Base-by-base conservation (phyloP, 2,888 invertebrate genomes). In the Cylloceria caligata region DNA sequence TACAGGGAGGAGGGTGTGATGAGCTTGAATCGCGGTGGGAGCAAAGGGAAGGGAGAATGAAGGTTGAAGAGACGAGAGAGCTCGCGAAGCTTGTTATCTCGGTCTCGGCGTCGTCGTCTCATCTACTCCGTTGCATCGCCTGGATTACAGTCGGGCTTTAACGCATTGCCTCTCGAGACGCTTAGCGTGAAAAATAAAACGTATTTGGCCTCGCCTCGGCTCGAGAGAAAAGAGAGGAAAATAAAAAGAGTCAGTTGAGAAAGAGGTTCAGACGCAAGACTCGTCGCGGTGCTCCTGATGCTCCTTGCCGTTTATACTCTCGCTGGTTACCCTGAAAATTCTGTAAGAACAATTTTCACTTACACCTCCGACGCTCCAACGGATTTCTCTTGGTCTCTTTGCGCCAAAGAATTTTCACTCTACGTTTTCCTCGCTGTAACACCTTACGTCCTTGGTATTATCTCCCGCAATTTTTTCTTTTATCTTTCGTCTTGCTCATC, bases 61-160 rank as follows among this genome's bases (percentile, higher is more conserved):
- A 21, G 60, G 11, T 11, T 36, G 68, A 45, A 65, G 39, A 60
- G n/a, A 36, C 34, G 13, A 30, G 45, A 11, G 34, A 67, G 34
- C 24, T 30, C 9, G 60, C 52, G 42, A 30, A 52, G 71, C 47
- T 65, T 71, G 64, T 74, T 74, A 68, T 62, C 52, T 68, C 73
- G 55, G 57, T 76, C 45, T 36, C 60, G 71, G 30, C 65, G 71
- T 71, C 76, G 76, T 85, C 86, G 88, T 89, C 88, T 88, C 88
- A 88, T 89, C 89, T 89, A 89, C 88, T 88, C 88, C 87, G 88
- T 89, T 89, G 89, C 89, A 89, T 88, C 88, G 88, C 83, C 85
- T 84, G 89, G 89, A 89, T 89, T 89, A 89, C 88, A 88, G 88
- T 81, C 64, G 49, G 86, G 89, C 87, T 89, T 89, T 89, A 88